Evolutionary conservation across 2,113 vertebrate genomes (phyloP).

Genomic region (Thalassoma bifasciatum): DNA sequence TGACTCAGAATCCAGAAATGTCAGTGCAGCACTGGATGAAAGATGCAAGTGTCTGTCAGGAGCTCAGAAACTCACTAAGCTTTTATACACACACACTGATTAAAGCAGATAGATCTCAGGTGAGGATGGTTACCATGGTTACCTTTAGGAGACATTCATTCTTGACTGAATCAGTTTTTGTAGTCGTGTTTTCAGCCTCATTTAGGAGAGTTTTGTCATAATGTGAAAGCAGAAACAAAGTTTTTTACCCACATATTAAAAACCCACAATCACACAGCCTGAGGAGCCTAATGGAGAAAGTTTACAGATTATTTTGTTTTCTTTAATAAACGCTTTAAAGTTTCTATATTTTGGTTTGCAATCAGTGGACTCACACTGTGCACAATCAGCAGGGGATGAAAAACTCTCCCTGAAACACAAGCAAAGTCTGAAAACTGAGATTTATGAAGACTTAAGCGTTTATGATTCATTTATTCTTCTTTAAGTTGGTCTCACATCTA

Average conservation of each 20-base stretch:
- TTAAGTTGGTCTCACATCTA: no score
- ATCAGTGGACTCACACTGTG: conserved; percentile 17
- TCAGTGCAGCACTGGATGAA: no score
- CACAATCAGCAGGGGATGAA: no score
- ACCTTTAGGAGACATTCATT: no score
- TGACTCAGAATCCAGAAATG: no score
- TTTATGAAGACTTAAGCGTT: not conserved
- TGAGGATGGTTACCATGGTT: no score
- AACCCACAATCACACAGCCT: not conserved
- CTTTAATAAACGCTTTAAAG: not conserved
- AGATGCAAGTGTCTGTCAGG: no score
- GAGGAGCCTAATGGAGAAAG: not conserved
- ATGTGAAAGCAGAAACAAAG: not conserved
- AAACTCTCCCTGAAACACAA: not conserved
- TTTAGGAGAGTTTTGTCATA: not conserved
- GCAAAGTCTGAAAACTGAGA: not conserved
- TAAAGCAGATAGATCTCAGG: no score
- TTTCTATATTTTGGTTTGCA: not conserved
- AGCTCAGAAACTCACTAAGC: no score
- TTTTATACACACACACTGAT: no score
- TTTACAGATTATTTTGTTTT: not conserved
- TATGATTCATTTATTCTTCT: not conserved
- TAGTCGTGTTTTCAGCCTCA: not conserved
- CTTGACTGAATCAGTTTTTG: not conserved
- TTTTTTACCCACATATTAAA: conserved; percentile 3